Base-by-base conservation (phyloP, 1,140 invertebrate genomes). In the Achatina immaculata region DNA sequence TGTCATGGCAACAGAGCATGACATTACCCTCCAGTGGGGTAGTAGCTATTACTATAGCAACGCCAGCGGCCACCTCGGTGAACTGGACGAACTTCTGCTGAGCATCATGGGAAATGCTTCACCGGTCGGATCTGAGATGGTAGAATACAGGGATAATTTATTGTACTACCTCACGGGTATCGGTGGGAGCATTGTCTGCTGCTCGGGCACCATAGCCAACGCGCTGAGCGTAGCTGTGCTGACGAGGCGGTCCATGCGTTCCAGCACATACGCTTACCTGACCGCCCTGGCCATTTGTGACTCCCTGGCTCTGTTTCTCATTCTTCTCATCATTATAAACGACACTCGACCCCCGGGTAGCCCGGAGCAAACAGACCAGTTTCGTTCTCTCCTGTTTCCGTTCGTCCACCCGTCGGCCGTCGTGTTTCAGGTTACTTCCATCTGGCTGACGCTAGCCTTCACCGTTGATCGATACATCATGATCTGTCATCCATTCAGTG, bases 401-500 rank as follows among this genome's bases (percentile, higher is more conserved):
- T 88, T 84, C 73, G 81, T 91, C 9, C 89, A 90, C 81, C 88
- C 90, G 2, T 75, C 84, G 0, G 87, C 88, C 51, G 82, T 91
- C 38, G 90, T 89, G 28, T 90, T 90, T 76, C 89, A 91, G 75
- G 88, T 91, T 48, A 91, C 89, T 0, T 91, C 90, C 71, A 87
- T 91, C 74, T 91, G 90, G 90, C 85, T 91, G 65, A 92, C 90
- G 11, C 66, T 91, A 24, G 91, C 89, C 6, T 91, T 92, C 82
- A 91, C 90, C 0, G 87, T 91, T 16, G 91, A 92, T 82, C 83
- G 91, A 4, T 92, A 91, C 78, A 90, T 92, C 71, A 91, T 91
- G 90, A 92, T 92, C 38, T 91, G 91, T 78, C 90, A 91, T 74
- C 91, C 91, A 4, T 92, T 91, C 81, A 85, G 85, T 65, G 90